phyloP scores from a whole-genome alignment of 2,113 vertebrate genomes.

The Cranoglanis bouderius region DNA sequence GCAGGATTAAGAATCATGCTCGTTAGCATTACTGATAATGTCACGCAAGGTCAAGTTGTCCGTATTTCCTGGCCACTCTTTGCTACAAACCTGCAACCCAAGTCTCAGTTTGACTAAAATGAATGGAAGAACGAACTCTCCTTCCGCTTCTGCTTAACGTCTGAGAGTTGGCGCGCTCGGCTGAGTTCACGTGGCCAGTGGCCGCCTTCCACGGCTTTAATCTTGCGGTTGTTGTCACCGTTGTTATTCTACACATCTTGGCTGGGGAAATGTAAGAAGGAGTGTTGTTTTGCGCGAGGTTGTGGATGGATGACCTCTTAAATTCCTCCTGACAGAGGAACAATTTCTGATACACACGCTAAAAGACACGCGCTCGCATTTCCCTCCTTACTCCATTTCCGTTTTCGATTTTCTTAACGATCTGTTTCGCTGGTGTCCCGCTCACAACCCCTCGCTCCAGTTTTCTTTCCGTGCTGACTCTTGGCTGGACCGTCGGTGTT shows the following conservation, averaged over 20 bases:
- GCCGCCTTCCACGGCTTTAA: slow-evolving; percentile 67
- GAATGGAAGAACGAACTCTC: slow-evolving; percentile 11
- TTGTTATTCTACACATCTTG: slow-evolving; percentile 66
- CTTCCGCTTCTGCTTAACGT: slow-evolving; percentile 11
- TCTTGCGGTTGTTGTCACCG: slow-evolving; percentile 65
- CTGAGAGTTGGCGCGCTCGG: slow-evolving; percentile 56
- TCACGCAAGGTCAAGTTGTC: neutral
- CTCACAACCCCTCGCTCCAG: slow-evolving; percentile 1
- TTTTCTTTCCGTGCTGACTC: slow-evolving; percentile 30
- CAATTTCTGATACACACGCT: slow-evolving; percentile 51
- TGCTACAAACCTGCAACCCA: slow-evolving; percentile 50
- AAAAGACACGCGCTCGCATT: slow-evolving; percentile 41
- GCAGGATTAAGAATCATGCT: neutral
- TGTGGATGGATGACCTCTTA: slow-evolving; percentile 60
- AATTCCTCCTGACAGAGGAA: slow-evolving; percentile 64
- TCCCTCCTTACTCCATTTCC: slow-evolving; percentile 22
- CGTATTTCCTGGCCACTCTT: neutral
- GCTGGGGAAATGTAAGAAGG: slow-evolving; percentile 66
- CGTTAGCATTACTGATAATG: neutral
- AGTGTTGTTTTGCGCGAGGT: slow-evolving; percentile 50
- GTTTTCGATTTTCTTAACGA: neutral
- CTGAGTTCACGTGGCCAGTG: slow-evolving; percentile 46
- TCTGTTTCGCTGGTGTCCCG: slow-evolving; percentile 27
- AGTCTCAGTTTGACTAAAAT: slow-evolving; percentile 66
- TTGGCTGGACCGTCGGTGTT: slow-evolving; percentile 30